phyloP scores from a whole-genome alignment of 2,113 vertebrate species.

The Myrmecobius fasciatus region DNA sequence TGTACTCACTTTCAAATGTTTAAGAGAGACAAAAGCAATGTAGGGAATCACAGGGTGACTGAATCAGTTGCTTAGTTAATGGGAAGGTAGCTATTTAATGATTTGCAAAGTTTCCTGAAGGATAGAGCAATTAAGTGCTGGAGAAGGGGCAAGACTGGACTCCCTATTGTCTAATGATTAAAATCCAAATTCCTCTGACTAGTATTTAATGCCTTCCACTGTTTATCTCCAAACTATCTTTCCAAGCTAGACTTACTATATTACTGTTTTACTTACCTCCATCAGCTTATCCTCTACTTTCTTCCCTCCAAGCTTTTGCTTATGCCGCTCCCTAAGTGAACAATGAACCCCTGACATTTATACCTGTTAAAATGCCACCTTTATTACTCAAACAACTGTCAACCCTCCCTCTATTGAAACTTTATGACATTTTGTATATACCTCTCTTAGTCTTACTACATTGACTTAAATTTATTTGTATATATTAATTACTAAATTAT shows the following conservation, averaged over 20 bases:
- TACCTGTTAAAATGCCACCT: background rate
- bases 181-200: background rate
- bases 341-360: background rate
- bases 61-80: conserved; percentile 28
- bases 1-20: background rate
- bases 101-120: background rate
- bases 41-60: background rate
- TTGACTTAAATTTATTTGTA: background rate
- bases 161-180: background rate
- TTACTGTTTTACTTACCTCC: background rate
- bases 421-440: no score
- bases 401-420: background rate
- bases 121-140: conserved; percentile 11
- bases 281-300: background rate
- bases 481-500: background rate
- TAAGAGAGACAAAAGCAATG: background rate
- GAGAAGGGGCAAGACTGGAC: background rate
- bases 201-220: background rate
- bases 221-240: background rate
- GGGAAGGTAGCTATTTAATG: conserved; percentile 19
- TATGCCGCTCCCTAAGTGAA: background rate
- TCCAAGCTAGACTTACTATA: background rate
- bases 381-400: background rate
- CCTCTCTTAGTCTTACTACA: background rate
- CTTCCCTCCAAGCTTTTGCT: background rate